Evolutionary conservation across 1,140 invertebrate genomes (phyloP), one percentile per base, ranked within the genome.

Genomic region (Doryteuthis pealeii): DNA sequence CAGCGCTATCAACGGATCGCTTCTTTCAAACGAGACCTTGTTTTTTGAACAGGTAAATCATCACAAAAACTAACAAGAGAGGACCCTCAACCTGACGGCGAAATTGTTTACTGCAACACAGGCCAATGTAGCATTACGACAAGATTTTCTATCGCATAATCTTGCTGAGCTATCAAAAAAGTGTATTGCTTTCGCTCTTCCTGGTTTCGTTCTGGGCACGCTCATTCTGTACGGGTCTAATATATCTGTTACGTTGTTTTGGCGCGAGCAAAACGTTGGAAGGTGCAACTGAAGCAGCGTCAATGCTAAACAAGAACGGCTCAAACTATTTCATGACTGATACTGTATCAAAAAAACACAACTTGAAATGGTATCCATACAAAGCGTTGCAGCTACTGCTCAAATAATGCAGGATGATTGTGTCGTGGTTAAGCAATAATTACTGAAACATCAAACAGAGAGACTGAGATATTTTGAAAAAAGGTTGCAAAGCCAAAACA

Each of bases 141-240:
- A 32, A 67, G 14, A 26, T 32, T 28, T 31, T 31, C 12, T 67
- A 31, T 67, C n/a, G 10, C 28, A 40, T 3, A 40, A 40, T 40
- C 10, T 40, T 40, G 35, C 35, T 40, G 2, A 33, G 67, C 22
- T 80, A 79, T 70, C 72, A n/a, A 72, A n/a, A 71, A 65, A 10
- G 65, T 81, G 14, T 72, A 78, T n/a, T 72, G 75, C 76, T 2
- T 69, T 71, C 12, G 35, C 73, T 22, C 79, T 74, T 58, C 22
- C 77, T 0, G 0, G 77, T 0, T 74, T 75, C 10, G 77, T 78
- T 68, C 26, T 81, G 30, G 62, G 62, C 22, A 77, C 79, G 14
- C 66, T 70, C 14, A 58, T 80, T 18, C 70, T 81, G 18, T 80
- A n/a, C n/a, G 73, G 67, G 73, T 15, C 70, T 81, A 0, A 80